phyloP scores from a whole-genome alignment of 2,797 vertebrate species.

The Varecia variegata region DNA sequence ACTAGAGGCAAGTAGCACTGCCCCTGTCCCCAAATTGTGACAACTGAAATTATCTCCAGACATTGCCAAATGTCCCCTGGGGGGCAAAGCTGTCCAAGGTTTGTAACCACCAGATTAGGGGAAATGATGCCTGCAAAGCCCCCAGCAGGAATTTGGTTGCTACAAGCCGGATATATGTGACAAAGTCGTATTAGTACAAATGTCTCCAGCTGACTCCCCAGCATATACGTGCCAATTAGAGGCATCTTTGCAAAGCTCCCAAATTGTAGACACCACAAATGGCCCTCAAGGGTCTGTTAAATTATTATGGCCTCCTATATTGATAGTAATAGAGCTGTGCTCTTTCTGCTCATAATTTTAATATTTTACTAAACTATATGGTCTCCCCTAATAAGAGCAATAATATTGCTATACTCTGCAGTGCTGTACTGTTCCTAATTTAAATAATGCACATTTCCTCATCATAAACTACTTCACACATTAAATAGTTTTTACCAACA shows the following conservation, averaged over 20 bases:
- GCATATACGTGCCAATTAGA: neutral
- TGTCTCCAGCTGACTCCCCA: rapidly evolving
- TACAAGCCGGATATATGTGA: too few relatives aligned
- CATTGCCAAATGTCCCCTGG: neutral
- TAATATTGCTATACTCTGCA: neutral
- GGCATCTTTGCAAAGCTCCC: neutral
- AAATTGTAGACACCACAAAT: neutral
- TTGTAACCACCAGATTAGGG: neutral
- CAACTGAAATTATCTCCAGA: neutral
- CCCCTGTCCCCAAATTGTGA: neutral
- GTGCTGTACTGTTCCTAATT: neutral
- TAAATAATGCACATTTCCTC: neutral
- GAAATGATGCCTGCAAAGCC: neutral
- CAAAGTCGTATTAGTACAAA: neutral
- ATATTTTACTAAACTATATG: neutral
- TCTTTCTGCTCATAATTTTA: neutral
- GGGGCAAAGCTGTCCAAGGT: neutral
- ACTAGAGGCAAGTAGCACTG: too few relatives aligned
- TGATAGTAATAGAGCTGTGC: neutral
- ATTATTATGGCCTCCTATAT: neutral
- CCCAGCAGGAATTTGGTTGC: neutral
- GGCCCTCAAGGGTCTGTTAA: neutral
- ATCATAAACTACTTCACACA: neutral
- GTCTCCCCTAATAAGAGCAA: neutral
- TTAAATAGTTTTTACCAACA: neutral